Evolutionary conservation across 1,140 invertebrate genomes (phyloP).

Genomic region (Babylonia areolata): DNA sequence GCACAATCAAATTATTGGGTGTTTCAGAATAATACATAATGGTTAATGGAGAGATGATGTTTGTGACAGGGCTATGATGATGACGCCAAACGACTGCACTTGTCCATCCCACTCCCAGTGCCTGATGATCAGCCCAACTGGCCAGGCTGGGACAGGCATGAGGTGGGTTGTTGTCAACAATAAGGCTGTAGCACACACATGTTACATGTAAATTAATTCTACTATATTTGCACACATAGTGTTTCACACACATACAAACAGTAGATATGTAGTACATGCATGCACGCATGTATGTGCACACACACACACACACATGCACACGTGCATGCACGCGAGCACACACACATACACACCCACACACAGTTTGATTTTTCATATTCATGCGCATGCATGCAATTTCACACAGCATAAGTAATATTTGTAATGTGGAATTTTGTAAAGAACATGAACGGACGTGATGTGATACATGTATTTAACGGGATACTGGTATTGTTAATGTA

Average conservation of each 20-base stretch:
- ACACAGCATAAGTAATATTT: not conserved
- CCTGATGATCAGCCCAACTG: constrained; percentile 10
- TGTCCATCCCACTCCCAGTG: not conserved
- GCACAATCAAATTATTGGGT: too few relatives aligned
- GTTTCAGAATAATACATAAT: too few relatives aligned
- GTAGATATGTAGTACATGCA: not conserved
- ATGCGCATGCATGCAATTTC: not conserved
- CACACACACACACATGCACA: not conserved
- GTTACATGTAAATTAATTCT: not conserved
- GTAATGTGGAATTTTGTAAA: not conserved
- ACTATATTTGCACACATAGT: not conserved
- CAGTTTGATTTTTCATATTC: not conserved
- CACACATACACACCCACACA: not conserved
- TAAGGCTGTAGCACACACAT: not conserved
- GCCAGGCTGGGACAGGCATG: constrained; percentile 1
- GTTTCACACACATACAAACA: not conserved
- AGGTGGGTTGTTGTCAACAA: not conserved
- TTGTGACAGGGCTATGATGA: not conserved
- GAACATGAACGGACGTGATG: not conserved
- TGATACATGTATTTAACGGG: not conserved
- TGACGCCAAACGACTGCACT: not conserved
- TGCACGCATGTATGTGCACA: not conserved
- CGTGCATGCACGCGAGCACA: not conserved
- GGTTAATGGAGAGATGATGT: not conserved
- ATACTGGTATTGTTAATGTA: not conserved